phyloP scores from a whole-genome alignment of 2,888 invertebrate genomes.

The Helobdella robusta region DNA sequence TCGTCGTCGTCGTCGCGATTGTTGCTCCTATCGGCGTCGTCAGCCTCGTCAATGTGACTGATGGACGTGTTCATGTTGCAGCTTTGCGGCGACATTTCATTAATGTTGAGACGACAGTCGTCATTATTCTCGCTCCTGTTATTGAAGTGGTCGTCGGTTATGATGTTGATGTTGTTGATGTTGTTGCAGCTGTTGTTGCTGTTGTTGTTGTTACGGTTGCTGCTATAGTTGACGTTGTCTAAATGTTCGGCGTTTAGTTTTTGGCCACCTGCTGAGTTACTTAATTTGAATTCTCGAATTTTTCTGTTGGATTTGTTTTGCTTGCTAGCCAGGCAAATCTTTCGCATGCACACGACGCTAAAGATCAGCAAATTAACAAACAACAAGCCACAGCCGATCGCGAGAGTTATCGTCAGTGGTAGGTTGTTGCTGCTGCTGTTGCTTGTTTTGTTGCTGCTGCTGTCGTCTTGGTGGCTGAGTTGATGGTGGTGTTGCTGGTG shows the following conservation, averaged over 20 bases:
- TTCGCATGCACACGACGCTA: conserved; percentile 56
- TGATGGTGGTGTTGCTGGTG: no score
- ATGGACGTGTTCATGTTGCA: no score
- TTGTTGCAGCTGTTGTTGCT: background rate
- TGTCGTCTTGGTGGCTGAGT: no score
- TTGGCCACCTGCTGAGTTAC: conserved; percentile 54
- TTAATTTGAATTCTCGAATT: conserved; percentile 25
- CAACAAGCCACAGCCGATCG: conserved; percentile 81
- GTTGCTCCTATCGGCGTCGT: no score
- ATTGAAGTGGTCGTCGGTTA: background rate
- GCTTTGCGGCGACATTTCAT: no score
- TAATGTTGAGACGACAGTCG: no score
- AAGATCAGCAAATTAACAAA: conserved; percentile 85
- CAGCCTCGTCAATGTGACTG: no score
- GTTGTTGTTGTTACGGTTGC: no score
- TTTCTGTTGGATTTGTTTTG: conserved; percentile 7
- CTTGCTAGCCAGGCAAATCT: background rate
- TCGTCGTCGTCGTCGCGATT: no score
- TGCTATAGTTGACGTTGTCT: no score
- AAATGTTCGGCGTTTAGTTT: background rate
- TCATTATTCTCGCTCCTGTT: no score
- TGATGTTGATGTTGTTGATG: background rate
- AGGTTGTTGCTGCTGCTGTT: conserved; percentile 18
- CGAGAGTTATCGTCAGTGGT: conserved; percentile 56
- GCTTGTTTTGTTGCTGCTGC: background rate